Evolutionary conservation across 2,888 invertebrate species (phyloP).

Genomic region (Drosophila yooni): DNA sequence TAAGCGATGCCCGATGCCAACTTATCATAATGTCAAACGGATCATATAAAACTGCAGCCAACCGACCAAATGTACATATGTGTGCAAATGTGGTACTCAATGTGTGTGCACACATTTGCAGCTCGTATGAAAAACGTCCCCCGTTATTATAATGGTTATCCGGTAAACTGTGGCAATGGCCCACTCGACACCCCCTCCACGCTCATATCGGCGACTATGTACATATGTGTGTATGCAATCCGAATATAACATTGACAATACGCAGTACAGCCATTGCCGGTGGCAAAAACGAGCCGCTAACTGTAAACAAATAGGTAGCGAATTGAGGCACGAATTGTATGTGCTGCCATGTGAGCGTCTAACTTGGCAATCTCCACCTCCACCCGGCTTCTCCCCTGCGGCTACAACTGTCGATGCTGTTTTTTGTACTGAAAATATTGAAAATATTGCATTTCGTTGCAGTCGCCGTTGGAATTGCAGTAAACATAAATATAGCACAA

Average conservation of each 20-base stretch:
- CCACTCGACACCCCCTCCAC: neutral
- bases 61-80: slow-evolving; percentile 11
- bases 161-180: slow-evolving; percentile 47
- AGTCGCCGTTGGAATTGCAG: neutral
- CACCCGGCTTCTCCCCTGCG: neutral
- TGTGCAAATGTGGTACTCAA: neutral
- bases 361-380: neutral
- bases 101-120: neutral
- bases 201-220: neutral
- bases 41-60: slow-evolving; percentile 34
- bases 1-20: slow-evolving; percentile 41
- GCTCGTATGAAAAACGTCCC: slow-evolving; percentile 15
- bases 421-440: slow-evolving; percentile 9
- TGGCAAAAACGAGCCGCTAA: slow-evolving; percentile 64
- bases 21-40: slow-evolving; percentile 65
- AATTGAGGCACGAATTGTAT: slow-evolving; percentile 28
- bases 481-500: neutral
- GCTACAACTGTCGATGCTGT: neutral
- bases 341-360: slow-evolving; percentile 1
- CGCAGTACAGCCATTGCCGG: slow-evolving; percentile 48
- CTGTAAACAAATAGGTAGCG: slow-evolving; percentile 62
- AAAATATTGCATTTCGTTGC: slow-evolving; percentile 2
- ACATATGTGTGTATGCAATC: slow-evolving; percentile 18
- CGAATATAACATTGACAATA: slow-evolving; percentile 64
- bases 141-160: slow-evolving; percentile 75